Base-by-base conservation (phyloP, 2,888 invertebrate genomes). In the Serrognathus titanus region DNA sequence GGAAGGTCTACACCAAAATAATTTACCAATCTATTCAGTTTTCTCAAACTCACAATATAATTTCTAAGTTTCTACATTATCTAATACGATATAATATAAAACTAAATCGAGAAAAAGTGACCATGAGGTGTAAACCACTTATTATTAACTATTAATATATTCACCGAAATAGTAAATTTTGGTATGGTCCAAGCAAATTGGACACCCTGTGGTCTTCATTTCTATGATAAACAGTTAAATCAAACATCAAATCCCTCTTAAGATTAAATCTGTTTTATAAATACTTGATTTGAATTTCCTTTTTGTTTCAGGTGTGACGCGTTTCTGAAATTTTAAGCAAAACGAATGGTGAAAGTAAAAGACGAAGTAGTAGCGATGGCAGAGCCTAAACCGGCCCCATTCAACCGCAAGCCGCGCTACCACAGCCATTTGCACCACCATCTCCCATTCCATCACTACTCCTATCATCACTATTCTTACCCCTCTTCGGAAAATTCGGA, bases 391-490 rank as follows among this genome's bases (percentile, higher is more conserved):
- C 66, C 71, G 64, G 67, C 70, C 63, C 63, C 69, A 53, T 51
- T 59, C 64, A 56, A 46, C 61, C 59, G 60, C 55, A 60, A 63
- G 53, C 61, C 61, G 63, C 51, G 52, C 53, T 48, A 53, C 43
- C 59, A 55, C 52, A 36, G 43, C 56, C 60, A 55, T 50, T 35
- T 48, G 37, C 36, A 78, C 72, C 76, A 78, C 70, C 79, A 64
- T 50, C 60, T 62, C 70, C 75, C 75, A 67, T 75, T 75, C 72
- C 74, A 74, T 65, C 71, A 79, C 77, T 79, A 81, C 77, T 81
- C 81, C 76, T 81, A 78, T 77, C 76, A 77, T 62, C 76, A 75
- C 62, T 77, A 76, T 75, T 76, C 78, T 73, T 80, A 80, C 78
- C 76, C 77, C 73, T 77, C 82, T 80, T 74, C 71, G 70, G 67